Percentiles rank a stretch among this genome's conserved stretches.
These are phyloP conservation scores for Andrena cerasifolii DNA, from an alignment of 1,140 invertebrate genomes.

Conservation along the genomic window DNA sequence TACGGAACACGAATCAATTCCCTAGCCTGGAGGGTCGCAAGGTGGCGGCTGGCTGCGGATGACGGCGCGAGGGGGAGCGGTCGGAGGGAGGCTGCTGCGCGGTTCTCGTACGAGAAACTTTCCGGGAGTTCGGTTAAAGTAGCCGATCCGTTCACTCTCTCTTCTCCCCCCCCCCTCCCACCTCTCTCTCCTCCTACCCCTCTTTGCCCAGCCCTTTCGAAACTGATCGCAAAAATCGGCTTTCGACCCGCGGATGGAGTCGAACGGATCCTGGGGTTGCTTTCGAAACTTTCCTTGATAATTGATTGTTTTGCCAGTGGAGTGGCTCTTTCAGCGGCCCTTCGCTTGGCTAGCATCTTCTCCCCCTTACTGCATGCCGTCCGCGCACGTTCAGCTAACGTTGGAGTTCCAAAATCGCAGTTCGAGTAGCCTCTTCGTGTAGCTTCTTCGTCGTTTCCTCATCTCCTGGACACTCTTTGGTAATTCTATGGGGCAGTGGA, in stretches of 20 bases:
- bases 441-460: not conserved
- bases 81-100: constrained; percentile 6
- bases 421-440: not conserved
- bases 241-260: constrained; percentile 59
- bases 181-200: no score
- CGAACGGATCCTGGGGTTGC: constrained; percentile 53
- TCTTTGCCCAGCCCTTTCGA: constrained; percentile 49
- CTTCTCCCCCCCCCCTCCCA: not conserved
- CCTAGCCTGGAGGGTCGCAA: constrained; percentile 48
- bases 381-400: not conserved
- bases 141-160: constrained; percentile 57
- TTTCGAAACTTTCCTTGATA: constrained; percentile 77
- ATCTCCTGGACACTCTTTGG: no score
- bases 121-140: constrained; percentile 73
- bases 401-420: constrained; percentile 1
- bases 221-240: constrained; percentile 73
- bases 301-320: constrained; percentile 79
- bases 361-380: constrained; percentile 16
- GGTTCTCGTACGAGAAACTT: constrained; percentile 68
- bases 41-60: constrained; percentile 23
- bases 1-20: constrained; percentile 72
- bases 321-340: constrained; percentile 61
- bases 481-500: no score
- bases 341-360: constrained; percentile 44
- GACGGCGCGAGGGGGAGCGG: not conserved